These are phyloP conservation scores for Hydractinia symbiolongicarpus DNA, from an alignment of 30 jellyfish, hydroid and myxozoan species.

Conservation along the genomic window DNA sequence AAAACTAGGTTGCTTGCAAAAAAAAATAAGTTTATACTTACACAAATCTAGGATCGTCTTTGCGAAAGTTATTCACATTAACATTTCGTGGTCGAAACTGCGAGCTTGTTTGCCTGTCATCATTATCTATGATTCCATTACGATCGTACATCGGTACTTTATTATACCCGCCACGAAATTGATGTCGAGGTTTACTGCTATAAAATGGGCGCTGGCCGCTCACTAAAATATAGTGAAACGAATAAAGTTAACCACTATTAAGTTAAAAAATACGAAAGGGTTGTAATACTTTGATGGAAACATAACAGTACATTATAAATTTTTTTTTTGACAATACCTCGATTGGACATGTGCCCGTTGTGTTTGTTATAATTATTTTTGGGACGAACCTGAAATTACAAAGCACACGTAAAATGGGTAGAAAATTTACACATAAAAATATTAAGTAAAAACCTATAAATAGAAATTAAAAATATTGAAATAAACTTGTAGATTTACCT, in stretches of 20 bases:
- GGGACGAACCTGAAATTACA: constrained; percentile 27
- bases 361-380: constrained; percentile 27
- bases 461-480: no score
- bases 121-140: constrained; percentile 16
- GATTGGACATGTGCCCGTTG: constrained; percentile 10
- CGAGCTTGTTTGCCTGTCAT: constrained; percentile 9
- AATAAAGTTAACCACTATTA: background rate
- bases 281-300: no score
- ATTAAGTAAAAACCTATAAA: no score
- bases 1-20: background rate
- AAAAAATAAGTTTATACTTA: background rate
- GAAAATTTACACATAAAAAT: background rate
- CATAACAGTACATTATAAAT: no score
- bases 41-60: constrained; percentile 37
- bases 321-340: no score
- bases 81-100: background rate
- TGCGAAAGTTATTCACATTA: constrained; percentile 1
- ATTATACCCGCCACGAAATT: constrained; percentile 10
- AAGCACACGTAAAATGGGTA: background rate
- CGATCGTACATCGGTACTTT: constrained; percentile 28
- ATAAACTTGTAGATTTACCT: background rate
- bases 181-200: constrained; percentile 30
- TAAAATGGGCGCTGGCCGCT: constrained; percentile 34
- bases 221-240: background rate
- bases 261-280: no score